Evolutionary conservation across 2,797 vertebrate genomes (phyloP), one percentile per base, ranked within the genome.

Genomic region (Smutsia gigantea): DNA sequence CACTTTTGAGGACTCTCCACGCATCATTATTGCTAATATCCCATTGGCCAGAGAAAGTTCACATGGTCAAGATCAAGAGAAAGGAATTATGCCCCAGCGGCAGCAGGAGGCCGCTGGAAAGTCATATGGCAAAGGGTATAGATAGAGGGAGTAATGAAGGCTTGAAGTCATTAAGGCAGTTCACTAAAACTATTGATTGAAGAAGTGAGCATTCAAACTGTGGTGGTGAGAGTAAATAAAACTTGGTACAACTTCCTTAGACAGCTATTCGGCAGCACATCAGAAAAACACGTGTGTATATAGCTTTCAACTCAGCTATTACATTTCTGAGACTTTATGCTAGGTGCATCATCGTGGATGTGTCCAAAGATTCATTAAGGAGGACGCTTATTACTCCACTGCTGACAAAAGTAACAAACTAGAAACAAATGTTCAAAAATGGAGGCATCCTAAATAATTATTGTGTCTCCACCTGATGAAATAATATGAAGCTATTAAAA

Each of bases 351-450:
- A 91, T 63, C 23, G 63, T 21, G 21, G 23, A 95, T 81, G 12
- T 69, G 86, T 13, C 51, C 31, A 91, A 83, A 89, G 75, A 87
- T 77, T 96, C 91, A 77, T 78, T n/a, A 46, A 9, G 59, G 51
- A 69, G 3, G 13, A 72, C 75, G 53, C 12, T 89, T 93, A 51
- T 53, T 92, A 57, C 27, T 68, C 55, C 7, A 61, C 59, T 92
- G 46, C 2, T 49, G 1, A 81, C 75, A 78, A 61, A 8, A 21
- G 6, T 71, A 27, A 74, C 84, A 93, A 59, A 61, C 61, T 85
- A 72, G 2, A 95, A 94, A 63, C 13, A 91, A 77, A 59, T 71
- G 53, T 72, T 86, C 29, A 96, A 91, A 77, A 75, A 34, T 87
- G 18, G 75, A 81, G 18, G 14, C 12, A 82, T 86, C 8, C 23